phyloP scores from a whole-genome alignment of 2,888 invertebrate species.

The Hemicrepidius hirtus region DNA sequence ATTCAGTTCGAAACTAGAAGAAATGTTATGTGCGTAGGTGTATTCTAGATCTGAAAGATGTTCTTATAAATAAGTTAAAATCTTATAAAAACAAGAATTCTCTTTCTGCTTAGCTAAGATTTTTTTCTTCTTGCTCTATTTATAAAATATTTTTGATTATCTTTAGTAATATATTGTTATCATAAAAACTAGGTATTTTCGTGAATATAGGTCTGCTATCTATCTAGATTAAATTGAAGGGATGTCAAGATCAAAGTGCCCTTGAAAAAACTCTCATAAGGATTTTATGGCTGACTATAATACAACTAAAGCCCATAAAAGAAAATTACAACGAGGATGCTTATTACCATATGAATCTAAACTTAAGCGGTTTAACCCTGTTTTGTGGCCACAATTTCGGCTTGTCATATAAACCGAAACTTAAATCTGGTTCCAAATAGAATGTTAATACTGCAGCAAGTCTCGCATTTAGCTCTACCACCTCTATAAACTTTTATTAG shows the following conservation, averaged over 20 bases:
- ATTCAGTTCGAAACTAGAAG: no score
- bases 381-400: constrained; percentile 2
- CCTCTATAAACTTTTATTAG: no score
- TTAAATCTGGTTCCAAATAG: constrained; percentile 13
- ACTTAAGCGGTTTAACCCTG: constrained; percentile 18
- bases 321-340: constrained; percentile 4
- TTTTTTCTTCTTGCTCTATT: no score
- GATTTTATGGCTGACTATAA: background rate
- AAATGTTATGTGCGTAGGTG: no score
- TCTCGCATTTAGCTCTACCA: background rate
- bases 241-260: background rate
- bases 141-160: no score
- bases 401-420: background rate
- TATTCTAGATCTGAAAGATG: no score
- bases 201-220: no score
- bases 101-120: no score
- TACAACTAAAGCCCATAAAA: background rate
- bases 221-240: background rate
- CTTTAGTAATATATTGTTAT: no score
- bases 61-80: no score
- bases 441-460: background rate
- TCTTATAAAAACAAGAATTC: no score
- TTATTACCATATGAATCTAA: constrained; percentile 25
- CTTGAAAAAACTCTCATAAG: background rate
- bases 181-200: no score